Evolutionary conservation across 1,140 invertebrate genomes (phyloP).

Genomic region (Drosophila mauritiana): DNA sequence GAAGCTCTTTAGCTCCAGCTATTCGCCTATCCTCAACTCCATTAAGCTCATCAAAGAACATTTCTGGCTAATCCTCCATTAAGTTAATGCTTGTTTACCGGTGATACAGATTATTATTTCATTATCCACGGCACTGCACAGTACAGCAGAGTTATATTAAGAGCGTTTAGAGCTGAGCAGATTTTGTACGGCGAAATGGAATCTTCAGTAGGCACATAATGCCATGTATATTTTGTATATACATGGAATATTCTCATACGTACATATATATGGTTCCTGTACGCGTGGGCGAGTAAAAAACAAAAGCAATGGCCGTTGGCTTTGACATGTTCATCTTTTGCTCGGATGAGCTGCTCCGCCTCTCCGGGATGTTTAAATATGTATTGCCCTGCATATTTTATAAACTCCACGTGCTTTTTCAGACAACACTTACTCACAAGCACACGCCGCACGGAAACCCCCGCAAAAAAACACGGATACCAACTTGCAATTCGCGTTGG

Average conservation of each 20-base stretch:
- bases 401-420: slow-evolving; percentile 73
- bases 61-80: slow-evolving; percentile 36
- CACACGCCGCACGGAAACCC: slow-evolving; percentile 2
- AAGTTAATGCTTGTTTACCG: slow-evolving; percentile 33
- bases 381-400: slow-evolving; percentile 75
- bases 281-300: slow-evolving; percentile 26
- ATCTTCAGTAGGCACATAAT: slow-evolving; percentile 23
- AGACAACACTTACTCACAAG: slow-evolving; percentile 26
- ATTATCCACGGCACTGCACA: slow-evolving; percentile 9
- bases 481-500: slow-evolving; percentile 26
- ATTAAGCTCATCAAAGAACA: slow-evolving; percentile 40
- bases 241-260: slow-evolving; percentile 18
- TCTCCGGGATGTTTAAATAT: slow-evolving; percentile 63
- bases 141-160: neutral
- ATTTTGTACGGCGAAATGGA: slow-evolving; percentile 4
- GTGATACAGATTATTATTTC: slow-evolving; percentile 42
- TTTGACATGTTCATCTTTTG: slow-evolving; percentile 50
- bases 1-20: slow-evolving; percentile 7
- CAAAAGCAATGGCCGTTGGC: slow-evolving; percentile 45
- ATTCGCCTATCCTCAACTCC: slow-evolving; percentile 15
- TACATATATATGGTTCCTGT: slow-evolving; percentile 1
- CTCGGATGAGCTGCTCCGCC: slow-evolving; percentile 39
- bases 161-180: slow-evolving; percentile 4
- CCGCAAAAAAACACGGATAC: neutral
- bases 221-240: slow-evolving; percentile 2